These are phyloP conservation scores for Eustalomyia histrio DNA, from an alignment of 2,888 invertebrate genomes.

Conservation along the genomic window DNA sequence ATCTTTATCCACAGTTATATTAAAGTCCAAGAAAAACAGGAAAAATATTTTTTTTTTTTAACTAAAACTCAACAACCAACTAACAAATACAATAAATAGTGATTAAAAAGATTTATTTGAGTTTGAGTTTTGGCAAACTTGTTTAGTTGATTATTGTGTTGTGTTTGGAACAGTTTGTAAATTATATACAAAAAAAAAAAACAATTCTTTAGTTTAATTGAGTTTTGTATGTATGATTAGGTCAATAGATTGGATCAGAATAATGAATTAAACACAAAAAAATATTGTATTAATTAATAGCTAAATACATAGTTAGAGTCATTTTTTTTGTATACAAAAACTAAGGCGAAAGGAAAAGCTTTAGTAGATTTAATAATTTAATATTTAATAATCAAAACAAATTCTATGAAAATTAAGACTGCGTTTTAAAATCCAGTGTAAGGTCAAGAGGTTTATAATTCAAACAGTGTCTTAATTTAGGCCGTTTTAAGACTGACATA, in stretches of 20 bases:
- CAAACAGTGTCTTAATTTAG: too few species aligned
- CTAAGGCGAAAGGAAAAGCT: too few species aligned
- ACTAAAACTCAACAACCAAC: background rate
- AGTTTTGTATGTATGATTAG: conserved; percentile 5
- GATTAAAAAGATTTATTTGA: conserved; percentile 4
- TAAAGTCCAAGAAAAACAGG: background rate
- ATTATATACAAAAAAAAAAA: background rate
- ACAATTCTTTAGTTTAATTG: background rate
- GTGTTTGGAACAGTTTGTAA: background rate
- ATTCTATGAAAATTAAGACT: too few species aligned
- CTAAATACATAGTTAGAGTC: too few species aligned
- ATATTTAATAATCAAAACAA: too few species aligned
- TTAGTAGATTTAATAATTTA: too few species aligned
- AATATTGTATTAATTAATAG: background rate
- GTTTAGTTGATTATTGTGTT: background rate
- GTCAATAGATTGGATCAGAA: background rate
- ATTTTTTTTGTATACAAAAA: too few species aligned
- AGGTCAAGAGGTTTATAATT: too few species aligned
- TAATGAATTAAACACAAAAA: background rate
- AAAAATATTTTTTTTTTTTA: background rate
- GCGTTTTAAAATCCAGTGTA: too few species aligned
- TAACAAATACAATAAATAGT: conserved; percentile 3
- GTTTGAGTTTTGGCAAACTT: background rate
- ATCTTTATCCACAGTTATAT: background rate
- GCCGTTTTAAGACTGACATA: too few species aligned